Evolutionary conservation across 2,797 vertebrate genomes (phyloP).

Genomic region (Labeo calbasu): DNA sequence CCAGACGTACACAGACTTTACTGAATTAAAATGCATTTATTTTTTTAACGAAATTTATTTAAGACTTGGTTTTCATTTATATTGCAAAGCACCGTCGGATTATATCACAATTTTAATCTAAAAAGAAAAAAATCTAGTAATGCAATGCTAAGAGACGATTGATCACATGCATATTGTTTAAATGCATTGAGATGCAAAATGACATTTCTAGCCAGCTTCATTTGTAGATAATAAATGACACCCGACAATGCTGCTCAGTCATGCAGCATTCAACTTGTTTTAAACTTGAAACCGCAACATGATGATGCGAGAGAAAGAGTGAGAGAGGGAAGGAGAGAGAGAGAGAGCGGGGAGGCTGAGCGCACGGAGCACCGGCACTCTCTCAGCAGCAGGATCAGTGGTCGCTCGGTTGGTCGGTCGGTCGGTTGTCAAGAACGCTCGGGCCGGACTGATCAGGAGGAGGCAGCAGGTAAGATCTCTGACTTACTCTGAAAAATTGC

Average conservation of each 20-base stretch:
- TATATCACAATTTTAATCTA: background rate
- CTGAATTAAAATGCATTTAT: background rate
- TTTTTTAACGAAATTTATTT: background rate
- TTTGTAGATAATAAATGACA: conserved; percentile 9
- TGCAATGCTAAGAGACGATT: background rate
- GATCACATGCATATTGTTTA: background rate
- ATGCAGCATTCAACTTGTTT: conserved; percentile 17
- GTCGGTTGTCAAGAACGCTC: conserved; percentile 73
- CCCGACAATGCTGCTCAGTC: background rate
- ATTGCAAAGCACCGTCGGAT: background rate
- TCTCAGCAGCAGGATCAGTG: conserved; percentile 56
- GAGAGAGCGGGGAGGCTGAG: background rate
- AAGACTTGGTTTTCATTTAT: background rate
- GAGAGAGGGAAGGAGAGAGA: background rate
- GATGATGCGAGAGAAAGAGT: background rate
- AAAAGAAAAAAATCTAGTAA: background rate
- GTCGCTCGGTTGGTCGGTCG: conserved; percentile 74
- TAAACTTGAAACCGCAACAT: conserved; percentile 21
- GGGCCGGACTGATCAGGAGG: conserved; percentile 75
- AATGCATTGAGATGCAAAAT: background rate
- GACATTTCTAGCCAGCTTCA: background rate
- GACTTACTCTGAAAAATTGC: background rate
- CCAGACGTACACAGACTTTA: background rate
- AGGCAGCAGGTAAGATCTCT: conserved; percentile 80
- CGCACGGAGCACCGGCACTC: conserved; percentile 21